phyloP scores from a whole-genome alignment of 2,888 invertebrate genomes.

The Pogonocherus hispidulus region DNA sequence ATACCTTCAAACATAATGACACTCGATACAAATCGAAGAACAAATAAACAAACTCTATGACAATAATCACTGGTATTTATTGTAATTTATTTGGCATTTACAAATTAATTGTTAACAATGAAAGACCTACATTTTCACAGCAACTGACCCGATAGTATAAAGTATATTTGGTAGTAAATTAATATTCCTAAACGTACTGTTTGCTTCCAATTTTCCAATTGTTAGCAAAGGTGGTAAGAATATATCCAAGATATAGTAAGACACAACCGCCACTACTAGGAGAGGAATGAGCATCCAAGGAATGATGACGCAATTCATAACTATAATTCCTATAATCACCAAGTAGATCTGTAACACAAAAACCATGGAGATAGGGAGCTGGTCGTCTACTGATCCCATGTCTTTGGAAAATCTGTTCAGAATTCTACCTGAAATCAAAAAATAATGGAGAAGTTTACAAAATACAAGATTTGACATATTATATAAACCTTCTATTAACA shows the following conservation, averaged over 20 bases:
- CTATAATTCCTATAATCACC: constrained; percentile 77
- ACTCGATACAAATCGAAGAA: too few species aligned
- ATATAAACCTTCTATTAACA: too few species aligned
- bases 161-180: too few species aligned
- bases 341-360: constrained; percentile 77
- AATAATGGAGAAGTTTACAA: too few species aligned
- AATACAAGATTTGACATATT: too few species aligned
- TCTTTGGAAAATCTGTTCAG: constrained; percentile 90
- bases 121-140: too few species aligned
- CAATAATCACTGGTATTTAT: too few species aligned
- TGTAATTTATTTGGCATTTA: too few species aligned
- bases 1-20: too few species aligned
- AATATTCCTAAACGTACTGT: neutral
- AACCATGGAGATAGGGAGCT: constrained; percentile 76
- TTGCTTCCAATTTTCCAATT: constrained; percentile 76
- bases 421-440: constrained; percentile 74
- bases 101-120: too few species aligned
- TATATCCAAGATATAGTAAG: constrained; percentile 75
- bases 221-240: constrained; percentile 81
- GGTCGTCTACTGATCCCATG: constrained; percentile 83
- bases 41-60: too few species aligned
- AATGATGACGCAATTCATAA: constrained; percentile 76
- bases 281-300: constrained; percentile 79
- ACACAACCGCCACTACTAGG: constrained; percentile 74
- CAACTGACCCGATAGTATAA: too few species aligned